phyloP scores from a whole-genome alignment of 2,797 vertebrate species.

The Diceros bicornis region DNA sequence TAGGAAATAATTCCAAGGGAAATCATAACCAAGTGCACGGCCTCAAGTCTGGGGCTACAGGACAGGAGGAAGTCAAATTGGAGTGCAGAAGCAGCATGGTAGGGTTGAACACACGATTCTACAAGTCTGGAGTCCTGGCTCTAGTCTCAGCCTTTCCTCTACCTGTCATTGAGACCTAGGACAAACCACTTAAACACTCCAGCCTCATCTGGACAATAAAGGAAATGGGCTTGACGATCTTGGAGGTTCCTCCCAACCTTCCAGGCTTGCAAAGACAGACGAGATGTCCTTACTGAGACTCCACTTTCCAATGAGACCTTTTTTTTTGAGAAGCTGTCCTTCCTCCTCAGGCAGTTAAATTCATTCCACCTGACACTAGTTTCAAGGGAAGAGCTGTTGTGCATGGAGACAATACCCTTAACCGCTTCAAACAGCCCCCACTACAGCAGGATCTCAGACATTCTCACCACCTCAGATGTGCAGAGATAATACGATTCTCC shows the following conservation, averaged over 20 bases:
- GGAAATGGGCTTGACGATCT: neutral
- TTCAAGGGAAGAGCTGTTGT: neutral
- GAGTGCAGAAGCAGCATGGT: neutral
- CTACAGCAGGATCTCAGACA: neutral
- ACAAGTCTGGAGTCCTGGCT: neutral
- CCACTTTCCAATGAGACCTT: neutral
- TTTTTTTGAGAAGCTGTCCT: neutral
- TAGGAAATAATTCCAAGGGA: conserved; percentile 77
- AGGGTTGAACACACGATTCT: neutral
- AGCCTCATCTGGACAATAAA: neutral
- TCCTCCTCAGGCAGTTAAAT: neutral
- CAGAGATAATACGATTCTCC: neutral
- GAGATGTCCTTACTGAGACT: neutral
- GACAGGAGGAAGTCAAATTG: conserved; percentile 34
- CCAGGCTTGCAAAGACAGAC: neutral
- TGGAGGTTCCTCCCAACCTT: neutral
- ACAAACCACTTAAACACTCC: neutral
- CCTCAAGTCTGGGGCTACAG: conserved; percentile 46
- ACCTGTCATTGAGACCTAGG: neutral
- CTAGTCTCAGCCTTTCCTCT: neutral
- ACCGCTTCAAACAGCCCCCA: neutral
- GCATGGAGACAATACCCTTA: neutral
- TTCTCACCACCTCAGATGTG: neutral
- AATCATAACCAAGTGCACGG: conserved; percentile 60
- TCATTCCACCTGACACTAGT: neutral